phyloP scores from a whole-genome alignment of 2,888 invertebrate genomes.

The Parnassius smintheus region DNA sequence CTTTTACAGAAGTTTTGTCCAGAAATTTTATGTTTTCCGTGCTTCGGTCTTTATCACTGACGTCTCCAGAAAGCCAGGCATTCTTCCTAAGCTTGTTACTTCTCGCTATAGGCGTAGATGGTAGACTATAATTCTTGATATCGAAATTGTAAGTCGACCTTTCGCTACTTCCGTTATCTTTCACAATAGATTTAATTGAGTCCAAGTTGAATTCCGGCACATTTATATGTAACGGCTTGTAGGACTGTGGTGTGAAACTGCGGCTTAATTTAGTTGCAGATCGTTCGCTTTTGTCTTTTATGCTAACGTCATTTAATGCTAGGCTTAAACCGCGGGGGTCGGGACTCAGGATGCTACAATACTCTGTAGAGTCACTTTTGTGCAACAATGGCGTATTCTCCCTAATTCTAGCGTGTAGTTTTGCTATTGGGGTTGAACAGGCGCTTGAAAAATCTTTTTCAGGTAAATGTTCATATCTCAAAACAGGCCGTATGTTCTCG shows the following conservation, averaged over 20 bases:
- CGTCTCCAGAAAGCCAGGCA: constrained; percentile 77
- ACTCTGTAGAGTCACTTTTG: constrained; percentile 74
- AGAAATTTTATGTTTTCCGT: constrained; percentile 15
- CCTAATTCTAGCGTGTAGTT: constrained; percentile 57
- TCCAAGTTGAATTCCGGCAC: constrained; percentile 70
- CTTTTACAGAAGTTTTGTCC: constrained; percentile 19
- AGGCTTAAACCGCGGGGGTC: constrained; percentile 52
- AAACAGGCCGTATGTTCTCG: constrained; percentile 31
- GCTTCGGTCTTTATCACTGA: constrained; percentile 41
- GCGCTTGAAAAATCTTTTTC: constrained; percentile 62
- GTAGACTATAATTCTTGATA: constrained; percentile 73
- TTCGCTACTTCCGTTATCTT: constrained; percentile 46
- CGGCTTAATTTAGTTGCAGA: constrained; percentile 60
- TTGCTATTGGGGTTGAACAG: constrained; percentile 68
- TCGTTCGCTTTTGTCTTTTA: constrained; percentile 53
- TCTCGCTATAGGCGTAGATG: constrained; percentile 77
- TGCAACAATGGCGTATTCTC: constrained; percentile 66
- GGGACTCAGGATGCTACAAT: constrained; percentile 73
- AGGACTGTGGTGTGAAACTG: constrained; percentile 73
- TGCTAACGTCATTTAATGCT: constrained; percentile 44
- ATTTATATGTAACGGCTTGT: constrained; percentile 72
- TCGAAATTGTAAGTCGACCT: constrained; percentile 71
- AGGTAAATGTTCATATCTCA: constrained; percentile 50
- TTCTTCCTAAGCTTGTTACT: constrained; percentile 78
- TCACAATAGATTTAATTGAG: constrained; percentile 59